Evolutionary conservation across 2,888 invertebrate genomes (phyloP), one percentile per base, ranked within the genome.

Genomic region (Eremobia ochroleuca): DNA sequence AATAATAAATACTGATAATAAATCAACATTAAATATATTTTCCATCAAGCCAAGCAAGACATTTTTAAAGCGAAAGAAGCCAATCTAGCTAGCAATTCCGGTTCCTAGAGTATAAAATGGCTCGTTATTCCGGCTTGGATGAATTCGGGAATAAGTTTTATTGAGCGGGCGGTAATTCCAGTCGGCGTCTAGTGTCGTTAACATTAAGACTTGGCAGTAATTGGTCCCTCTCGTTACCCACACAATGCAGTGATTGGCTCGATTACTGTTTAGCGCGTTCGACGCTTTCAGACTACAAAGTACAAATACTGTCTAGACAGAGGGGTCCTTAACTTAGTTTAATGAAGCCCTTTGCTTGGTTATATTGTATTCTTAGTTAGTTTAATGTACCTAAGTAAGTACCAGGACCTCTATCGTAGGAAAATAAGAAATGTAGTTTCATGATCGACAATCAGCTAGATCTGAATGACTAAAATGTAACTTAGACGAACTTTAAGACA

Each of bases 231-330:
- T 87, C 80, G 75, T 79, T 84, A 80, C 81, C 76, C 81, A 81
- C 80, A 87, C 84, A 82, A 64, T 82, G 81, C 80, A 77, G 76
- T 89, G 85, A 91, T 92, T 91, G 88, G 88, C 84, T 85, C 81
- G 83, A 90, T 92, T 91, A 88, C 77, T 83, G 77, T 77, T 88
- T 82, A 74, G 76, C 71, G 79, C 88, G 85, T 86, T 77, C 81
- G 31, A 76, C 55, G 78, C 77, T 77, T 59, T 59, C 74, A 80
- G 76, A 61, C 78, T 81, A 87, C 80, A 76, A 68, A 81, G 78
- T 84, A 80, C 76, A 73, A 77, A 68, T 72, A 67, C 52, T 77
- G 83, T 89, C 85, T 86, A 82, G 88, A 88, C 88, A 55, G 74
- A 21, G 68, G 82, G 72, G 81, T 67, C 72, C 67, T 75, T 62